Evolutionary conservation across 2,113 vertebrate genomes (phyloP).

Genomic region (Odocoileus virginianus): DNA sequence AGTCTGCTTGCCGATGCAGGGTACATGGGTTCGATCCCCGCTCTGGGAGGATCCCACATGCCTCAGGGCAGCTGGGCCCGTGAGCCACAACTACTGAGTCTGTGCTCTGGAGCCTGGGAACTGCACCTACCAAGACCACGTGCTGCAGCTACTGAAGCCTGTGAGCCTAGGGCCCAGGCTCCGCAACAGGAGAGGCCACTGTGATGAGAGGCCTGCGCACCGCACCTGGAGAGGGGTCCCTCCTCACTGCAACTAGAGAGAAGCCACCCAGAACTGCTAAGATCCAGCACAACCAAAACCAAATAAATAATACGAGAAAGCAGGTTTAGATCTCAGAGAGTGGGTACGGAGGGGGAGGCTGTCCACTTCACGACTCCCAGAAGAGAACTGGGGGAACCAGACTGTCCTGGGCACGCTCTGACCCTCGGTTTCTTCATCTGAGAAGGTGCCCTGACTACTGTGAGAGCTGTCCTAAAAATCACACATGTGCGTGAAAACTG

Average conservation of each 20-base stretch:
- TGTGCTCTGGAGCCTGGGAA: neutral
- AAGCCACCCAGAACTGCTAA: rapidly evolving
- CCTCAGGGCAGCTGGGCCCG: neutral
- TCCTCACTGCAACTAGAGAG: neutral
- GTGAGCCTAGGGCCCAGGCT: rapidly evolving
- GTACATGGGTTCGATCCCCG: rapidly evolving
- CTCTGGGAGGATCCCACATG: neutral
- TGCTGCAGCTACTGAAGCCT: neutral
- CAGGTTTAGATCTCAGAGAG: no score
- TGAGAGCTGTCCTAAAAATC: neutral
- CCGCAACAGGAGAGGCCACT: neutral
- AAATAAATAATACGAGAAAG: neutral
- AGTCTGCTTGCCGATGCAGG: neutral
- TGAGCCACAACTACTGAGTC: neutral
- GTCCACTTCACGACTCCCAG: rapidly evolving
- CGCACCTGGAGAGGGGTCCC: neutral
- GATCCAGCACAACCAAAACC: neutral
- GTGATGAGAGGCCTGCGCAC: rapidly evolving
- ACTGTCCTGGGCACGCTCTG: no score
- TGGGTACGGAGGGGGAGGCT: neutral
- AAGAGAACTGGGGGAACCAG: neutral
- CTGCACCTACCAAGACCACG: neutral
- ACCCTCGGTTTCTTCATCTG: neutral
- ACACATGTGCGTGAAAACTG: rapidly evolving
- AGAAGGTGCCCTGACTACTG: neutral